These are phyloP conservation scores for Solenopsis invicta DNA, from an alignment of 1,140 invertebrate genomes.

Conservation along the genomic window DNA sequence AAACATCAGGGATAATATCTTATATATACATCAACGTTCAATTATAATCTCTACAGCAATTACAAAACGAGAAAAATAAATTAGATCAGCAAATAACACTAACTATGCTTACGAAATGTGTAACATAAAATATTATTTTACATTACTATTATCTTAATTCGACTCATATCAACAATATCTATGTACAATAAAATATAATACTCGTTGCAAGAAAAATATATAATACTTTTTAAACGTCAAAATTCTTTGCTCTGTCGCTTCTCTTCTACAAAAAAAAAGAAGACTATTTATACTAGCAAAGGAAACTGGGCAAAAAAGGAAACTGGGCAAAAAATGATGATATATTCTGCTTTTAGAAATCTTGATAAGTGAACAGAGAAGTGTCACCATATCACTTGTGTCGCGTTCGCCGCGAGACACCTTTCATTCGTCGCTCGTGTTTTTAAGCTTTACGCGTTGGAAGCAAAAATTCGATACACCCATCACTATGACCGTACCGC, in stretches of 20 bases:
- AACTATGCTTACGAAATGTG: background rate
- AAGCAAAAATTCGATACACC: slow-evolving; percentile 68
- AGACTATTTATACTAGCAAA: background rate
- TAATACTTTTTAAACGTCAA: background rate
- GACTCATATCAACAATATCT: slow-evolving; percentile 16
- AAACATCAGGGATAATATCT: slow-evolving; percentile 28
- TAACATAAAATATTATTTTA: slow-evolving; percentile 11
- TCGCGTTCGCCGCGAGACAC: slow-evolving; percentile 11
- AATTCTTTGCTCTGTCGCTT: background rate
- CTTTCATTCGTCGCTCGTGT: slow-evolving; percentile 31
- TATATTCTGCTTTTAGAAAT: slow-evolving; percentile 1
- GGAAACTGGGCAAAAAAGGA: background rate
- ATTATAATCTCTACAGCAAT: slow-evolving; percentile 38
- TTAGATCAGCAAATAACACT: background rate
- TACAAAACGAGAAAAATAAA: slow-evolving; percentile 40
- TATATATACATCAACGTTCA: slow-evolving; percentile 65
- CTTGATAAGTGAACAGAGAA: slow-evolving; percentile 11
- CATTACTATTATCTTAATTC: slow-evolving; percentile 8
- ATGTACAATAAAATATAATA: slow-evolving; percentile 55
- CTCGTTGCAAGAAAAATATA: background rate
- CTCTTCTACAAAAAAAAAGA: slow-evolving; percentile 6
- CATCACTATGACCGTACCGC: slow-evolving; percentile 79
- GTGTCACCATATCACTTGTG: background rate
- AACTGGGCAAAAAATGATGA: slow-evolving; percentile 17
- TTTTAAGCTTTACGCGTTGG: slow-evolving; percentile 35